Percentiles rank a stretch among this genome's conserved stretches.
These are phyloP conservation scores for Limnephilus marmoratus DNA, from an alignment of 2,888 invertebrate genomes.

Conservation along the genomic window DNA sequence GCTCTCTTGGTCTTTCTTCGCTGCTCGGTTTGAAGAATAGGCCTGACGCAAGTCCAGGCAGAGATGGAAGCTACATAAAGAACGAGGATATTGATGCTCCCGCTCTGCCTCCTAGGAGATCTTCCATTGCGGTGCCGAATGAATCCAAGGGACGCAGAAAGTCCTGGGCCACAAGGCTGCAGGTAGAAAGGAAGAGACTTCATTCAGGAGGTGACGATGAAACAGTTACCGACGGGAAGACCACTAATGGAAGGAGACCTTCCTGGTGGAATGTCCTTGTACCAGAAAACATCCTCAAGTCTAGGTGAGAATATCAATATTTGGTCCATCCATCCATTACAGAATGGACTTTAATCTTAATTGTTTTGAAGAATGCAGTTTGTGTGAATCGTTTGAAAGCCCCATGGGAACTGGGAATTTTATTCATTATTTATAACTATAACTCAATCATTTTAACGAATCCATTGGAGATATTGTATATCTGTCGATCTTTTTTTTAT, in stretches of 20 bases:
- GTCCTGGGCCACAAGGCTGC: slow-evolving; percentile 79
- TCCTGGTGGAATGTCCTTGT: slow-evolving; percentile 95
- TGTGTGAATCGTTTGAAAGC: background rate
- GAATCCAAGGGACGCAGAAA: slow-evolving; percentile 80
- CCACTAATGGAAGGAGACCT: slow-evolving; percentile 84
- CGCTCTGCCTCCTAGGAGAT: slow-evolving; percentile 72
- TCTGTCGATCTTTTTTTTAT: background rate
- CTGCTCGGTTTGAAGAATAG: slow-evolving; percentile 74
- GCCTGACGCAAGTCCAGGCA: slow-evolving; percentile 73
- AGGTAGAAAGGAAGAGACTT: slow-evolving; percentile 77
- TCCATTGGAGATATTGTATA: background rate
- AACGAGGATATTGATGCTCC: slow-evolving; percentile 73
- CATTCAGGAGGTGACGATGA: slow-evolving; percentile 76
- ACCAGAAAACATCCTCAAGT: slow-evolving; percentile 84
- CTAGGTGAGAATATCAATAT: slow-evolving; percentile 76
- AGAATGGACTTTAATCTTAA: background rate
- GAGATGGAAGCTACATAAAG: slow-evolving; percentile 73
- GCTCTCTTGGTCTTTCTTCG: slow-evolving; percentile 70
- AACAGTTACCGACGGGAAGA: slow-evolving; percentile 72
- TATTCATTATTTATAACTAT: background rate
- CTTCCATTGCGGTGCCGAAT: slow-evolving; percentile 72
- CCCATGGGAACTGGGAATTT: background rate
- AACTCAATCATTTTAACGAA: background rate
- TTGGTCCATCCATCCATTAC: background rate
- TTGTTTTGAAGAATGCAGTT: slow-evolving; percentile 3